These are phyloP conservation scores for Pterocles orientalis DNA, from an alignment of 2,113 vertebrate species.

Conservation along the genomic window DNA sequence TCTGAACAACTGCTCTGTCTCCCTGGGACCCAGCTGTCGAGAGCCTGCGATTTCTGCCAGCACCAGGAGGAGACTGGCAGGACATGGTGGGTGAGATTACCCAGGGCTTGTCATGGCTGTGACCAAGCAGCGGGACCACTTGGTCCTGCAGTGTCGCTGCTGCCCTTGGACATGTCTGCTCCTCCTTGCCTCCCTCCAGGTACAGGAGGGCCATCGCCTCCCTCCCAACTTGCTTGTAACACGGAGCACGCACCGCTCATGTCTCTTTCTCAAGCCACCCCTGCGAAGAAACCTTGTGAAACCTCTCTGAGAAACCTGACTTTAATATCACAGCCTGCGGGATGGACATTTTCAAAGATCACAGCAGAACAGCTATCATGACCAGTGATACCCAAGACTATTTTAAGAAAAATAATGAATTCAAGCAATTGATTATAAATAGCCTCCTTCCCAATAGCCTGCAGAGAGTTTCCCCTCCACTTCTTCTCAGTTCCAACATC, in stretches of 20 bases:
- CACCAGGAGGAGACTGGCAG: not conserved
- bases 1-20: not conserved
- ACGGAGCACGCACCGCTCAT: fast-evolving
- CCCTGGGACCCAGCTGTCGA: not conserved
- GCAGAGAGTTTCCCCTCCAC: not conserved
- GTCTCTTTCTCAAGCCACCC: not conserved
- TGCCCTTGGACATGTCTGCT: not conserved
- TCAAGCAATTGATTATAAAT: not conserved
- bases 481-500: not conserved
- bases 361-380: not conserved
- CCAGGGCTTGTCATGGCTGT: not conserved
- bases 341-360: not conserved
- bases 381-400: not conserved
- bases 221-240: not conserved
- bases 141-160: fast-evolving
- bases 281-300: not conserved
- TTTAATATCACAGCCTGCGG: fast-evolving
- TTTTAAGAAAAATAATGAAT: not conserved
- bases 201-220: not conserved
- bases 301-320: not conserved
- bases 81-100: not conserved
- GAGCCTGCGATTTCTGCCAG: not conserved
- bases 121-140: not conserved
- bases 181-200: not conserved
- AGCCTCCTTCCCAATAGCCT: not conserved